phyloP scores from a whole-genome alignment of 2,888 invertebrate genomes.

The Drosophila quinaria region DNA sequence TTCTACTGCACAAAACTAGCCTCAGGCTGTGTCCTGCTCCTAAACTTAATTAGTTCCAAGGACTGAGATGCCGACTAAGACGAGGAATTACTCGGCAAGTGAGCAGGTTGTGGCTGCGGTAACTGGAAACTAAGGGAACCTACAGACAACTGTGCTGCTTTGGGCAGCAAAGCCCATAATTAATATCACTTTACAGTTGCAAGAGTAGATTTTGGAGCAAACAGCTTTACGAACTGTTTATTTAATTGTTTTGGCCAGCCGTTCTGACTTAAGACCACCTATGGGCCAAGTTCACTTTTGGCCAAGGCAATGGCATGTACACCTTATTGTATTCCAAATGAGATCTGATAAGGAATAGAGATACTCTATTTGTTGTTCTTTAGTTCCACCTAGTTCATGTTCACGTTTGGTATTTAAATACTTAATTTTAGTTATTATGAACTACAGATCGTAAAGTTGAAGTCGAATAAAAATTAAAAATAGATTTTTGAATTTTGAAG shows the following conservation, averaged over 20 bases:
- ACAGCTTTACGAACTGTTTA: constrained; percentile 51
- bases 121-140: not conserved
- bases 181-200: constrained; percentile 67
- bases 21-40: not conserved
- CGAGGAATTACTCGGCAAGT: not conserved
- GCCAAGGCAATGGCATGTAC: not conserved
- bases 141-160: constrained; percentile 21
- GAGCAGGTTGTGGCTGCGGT: not conserved
- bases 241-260: constrained; percentile 19
- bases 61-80: not conserved
- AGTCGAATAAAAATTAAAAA: too few relatives aligned
- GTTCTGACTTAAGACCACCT: not conserved
- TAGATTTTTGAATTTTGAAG: too few relatives aligned
- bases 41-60: not conserved
- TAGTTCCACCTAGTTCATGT: not conserved
- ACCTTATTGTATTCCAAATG: not conserved
- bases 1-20: not conserved
- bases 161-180: constrained; percentile 64
- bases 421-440: not conserved
- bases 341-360: not conserved
- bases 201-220: constrained; percentile 2
- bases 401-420: not conserved
- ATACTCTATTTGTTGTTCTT: not conserved
- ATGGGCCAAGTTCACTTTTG: not conserved
- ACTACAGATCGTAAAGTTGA: too few relatives aligned